These are phyloP conservation scores for Nyctereutes procyonoides DNA, from an alignment of 2,113 vertebrate species.

Conservation along the genomic window DNA sequence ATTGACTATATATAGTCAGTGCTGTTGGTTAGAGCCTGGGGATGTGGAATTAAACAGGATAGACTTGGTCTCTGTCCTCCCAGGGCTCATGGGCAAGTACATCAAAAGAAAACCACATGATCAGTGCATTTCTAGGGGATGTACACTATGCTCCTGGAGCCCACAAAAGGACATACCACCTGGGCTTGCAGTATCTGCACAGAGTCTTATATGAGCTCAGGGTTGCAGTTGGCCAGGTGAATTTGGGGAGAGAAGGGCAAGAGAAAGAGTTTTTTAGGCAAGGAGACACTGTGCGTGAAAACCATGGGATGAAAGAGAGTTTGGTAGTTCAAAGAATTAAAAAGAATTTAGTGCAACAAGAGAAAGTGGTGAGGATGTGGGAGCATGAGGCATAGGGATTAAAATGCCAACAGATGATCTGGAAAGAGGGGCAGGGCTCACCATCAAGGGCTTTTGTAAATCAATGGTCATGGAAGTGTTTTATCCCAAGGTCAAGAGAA, in stretches of 20 bases:
- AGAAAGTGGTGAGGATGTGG: background rate
- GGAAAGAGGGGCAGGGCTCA: background rate
- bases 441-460: background rate
- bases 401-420: too few relatives aligned
- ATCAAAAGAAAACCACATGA: background rate
- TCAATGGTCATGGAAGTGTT: background rate
- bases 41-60: background rate
- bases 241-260: background rate
- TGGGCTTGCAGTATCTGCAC: background rate
- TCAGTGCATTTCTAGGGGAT: background rate
- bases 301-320: background rate
- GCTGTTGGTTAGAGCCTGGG: background rate
- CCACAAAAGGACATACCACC: background rate
- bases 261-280: background rate
- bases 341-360: background rate
- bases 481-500: background rate
- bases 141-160: accelerated
- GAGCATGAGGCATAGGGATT: background rate
- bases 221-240: background rate
- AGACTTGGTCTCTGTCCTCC: background rate
- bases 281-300: background rate
- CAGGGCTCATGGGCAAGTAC: background rate
- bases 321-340: background rate
- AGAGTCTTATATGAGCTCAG: background rate
- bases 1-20: background rate